These are phyloP conservation scores for Acleris laterana DNA, from an alignment of 2,888 invertebrate species.

Conservation along the genomic window DNA sequence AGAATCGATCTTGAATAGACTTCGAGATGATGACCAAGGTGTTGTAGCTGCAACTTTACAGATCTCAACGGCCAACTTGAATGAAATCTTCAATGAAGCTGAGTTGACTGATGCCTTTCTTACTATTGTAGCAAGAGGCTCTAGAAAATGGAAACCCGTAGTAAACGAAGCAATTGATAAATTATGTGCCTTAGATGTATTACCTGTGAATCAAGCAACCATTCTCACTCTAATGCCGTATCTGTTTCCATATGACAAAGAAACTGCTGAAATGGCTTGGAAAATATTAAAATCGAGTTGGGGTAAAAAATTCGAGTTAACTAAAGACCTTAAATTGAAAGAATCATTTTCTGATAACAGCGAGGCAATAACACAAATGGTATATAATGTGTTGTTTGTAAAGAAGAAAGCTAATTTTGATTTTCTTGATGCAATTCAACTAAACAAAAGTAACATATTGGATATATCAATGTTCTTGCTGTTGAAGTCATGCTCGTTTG, in stretches of 20 bases:
- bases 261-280: constrained; percentile 59
- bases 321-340: constrained; percentile 50
- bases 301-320: constrained; percentile 63
- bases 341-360: constrained; percentile 50
- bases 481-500: constrained; percentile 72
- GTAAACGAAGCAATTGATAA: constrained; percentile 69
- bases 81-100: constrained; percentile 70
- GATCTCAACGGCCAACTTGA: constrained; percentile 63
- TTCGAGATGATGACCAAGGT: constrained; percentile 87
- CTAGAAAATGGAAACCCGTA: constrained; percentile 70
- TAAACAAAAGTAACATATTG: constrained; percentile 43
- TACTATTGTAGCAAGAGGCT: constrained; percentile 74
- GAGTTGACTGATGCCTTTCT: constrained; percentile 78
- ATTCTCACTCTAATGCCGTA: constrained; percentile 86
- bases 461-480: constrained; percentile 72
- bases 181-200: constrained; percentile 70
- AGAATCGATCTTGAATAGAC: constrained; percentile 86
- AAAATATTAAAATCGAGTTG: constrained; percentile 68
- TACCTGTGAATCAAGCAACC: constrained; percentile 82
- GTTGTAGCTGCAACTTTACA: constrained; percentile 85
- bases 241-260: constrained; percentile 81
- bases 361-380: constrained; percentile 55
- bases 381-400: constrained; percentile 65
- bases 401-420: constrained; percentile 56
- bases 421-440: constrained; percentile 28